phyloP scores from a whole-genome alignment of 2,797 vertebrate genomes.

The Cossypha niveicapilla region DNA sequence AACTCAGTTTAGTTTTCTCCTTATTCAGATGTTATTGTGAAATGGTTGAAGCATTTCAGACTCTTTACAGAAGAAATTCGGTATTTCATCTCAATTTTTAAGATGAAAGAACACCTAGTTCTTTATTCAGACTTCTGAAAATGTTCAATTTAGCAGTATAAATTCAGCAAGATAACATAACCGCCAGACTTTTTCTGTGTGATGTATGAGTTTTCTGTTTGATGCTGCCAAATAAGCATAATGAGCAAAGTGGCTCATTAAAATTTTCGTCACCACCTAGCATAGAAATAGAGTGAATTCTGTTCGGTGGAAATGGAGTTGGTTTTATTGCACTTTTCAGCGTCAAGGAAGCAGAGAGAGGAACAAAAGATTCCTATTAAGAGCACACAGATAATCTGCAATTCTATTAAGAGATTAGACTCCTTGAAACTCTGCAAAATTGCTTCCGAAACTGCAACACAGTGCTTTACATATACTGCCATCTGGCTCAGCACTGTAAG shows the following conservation, averaged over 20 bases:
- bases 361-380: constrained; percentile 18
- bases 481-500: not conserved
- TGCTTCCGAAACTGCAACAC: not conserved
- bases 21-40: not conserved
- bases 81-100: not conserved
- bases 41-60: not conserved
- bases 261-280: not conserved
- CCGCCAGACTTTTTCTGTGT: not conserved
- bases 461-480: not conserved
- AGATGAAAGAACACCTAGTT: not conserved
- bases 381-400: not conserved
- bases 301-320: not conserved
- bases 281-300: not conserved
- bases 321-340: not conserved
- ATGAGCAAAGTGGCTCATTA: not conserved
- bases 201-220: not conserved
- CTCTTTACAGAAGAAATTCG: not conserved
- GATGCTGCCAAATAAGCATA: not conserved
- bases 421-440: not conserved
- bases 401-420: constrained; percentile 24
- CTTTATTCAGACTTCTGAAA: not conserved
- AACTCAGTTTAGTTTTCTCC: not conserved
- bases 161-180: not conserved
- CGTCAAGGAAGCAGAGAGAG: not conserved
- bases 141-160: not conserved